A percentile compares a stretch with the other conserved stretches of the same genome.
Evolutionary conservation across 1,140 invertebrate species (phyloP).

Genomic region (Paralvinella palmiformis): DNA sequence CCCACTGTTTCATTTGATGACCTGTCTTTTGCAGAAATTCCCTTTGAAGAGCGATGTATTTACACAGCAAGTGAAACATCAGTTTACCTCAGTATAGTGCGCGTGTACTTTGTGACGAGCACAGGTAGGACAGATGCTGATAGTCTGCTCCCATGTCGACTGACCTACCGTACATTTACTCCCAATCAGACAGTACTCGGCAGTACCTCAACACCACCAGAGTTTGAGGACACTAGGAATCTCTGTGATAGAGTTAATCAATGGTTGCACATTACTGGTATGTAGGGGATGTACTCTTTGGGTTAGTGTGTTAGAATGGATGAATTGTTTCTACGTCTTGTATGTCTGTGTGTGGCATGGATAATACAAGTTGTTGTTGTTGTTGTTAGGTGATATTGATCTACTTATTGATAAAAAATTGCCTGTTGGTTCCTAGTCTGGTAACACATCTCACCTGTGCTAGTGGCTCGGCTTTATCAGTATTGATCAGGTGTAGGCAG

Average conservation of each 20-base stretch:
- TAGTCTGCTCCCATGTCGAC: background rate
- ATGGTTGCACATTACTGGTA: constrained; percentile 20
- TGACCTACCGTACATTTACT: constrained; percentile 19
- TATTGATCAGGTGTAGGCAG: too few species aligned
- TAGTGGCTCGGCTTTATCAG: too few species aligned
- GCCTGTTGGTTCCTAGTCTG: too few species aligned
- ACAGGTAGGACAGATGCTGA: background rate
- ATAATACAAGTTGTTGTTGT: too few species aligned
- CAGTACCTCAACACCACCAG: background rate
- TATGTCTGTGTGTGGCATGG: too few species aligned
- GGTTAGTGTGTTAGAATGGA: too few species aligned
- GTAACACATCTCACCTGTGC: too few species aligned
- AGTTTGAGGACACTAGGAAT: constrained; percentile 16
- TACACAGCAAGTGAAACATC: constrained; percentile 11
- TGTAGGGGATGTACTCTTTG: too few species aligned
- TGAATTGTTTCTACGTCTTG: too few species aligned
- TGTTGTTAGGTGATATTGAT: too few species aligned
- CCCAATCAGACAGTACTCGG: background rate
- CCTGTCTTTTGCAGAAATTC: constrained; percentile 9
- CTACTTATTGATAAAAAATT: too few species aligned
- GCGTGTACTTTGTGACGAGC: constrained; percentile 13
- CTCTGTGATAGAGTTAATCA: constrained; percentile 18
- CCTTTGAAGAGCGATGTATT: constrained; percentile 15
- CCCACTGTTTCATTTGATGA: too few species aligned
- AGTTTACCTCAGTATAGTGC: constrained; percentile 14